Evolutionary conservation across 1,140 invertebrate species (phyloP).

Genomic region (Drosophila sp.): DNA sequence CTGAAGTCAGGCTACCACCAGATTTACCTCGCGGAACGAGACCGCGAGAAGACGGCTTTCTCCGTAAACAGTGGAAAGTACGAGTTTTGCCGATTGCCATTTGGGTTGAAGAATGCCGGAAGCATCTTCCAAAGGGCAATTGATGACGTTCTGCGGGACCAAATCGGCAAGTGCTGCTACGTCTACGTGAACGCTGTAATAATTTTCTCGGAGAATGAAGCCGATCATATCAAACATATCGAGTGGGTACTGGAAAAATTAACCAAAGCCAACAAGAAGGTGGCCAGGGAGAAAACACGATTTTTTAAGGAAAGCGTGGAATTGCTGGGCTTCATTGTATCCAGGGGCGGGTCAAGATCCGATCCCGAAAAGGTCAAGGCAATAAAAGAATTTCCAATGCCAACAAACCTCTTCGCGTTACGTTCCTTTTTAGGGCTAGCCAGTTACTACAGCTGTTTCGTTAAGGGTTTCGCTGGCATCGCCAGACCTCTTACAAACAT

Average conservation of each 20-base stretch:
- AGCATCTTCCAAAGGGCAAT: not conserved
- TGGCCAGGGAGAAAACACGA: not conserved
- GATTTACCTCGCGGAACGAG: not conserved
- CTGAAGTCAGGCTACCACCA: not conserved
- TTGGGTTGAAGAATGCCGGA: not conserved
- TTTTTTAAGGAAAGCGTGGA: not conserved
- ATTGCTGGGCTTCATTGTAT: not conserved
- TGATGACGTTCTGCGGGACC: not conserved
- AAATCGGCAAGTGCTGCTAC: not conserved
- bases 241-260: not conserved
- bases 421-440: no score
- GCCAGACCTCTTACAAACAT: not conserved
- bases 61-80: conserved; percentile 1
- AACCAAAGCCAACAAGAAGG: no score
- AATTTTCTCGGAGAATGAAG: not conserved
- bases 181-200: not conserved
- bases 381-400: not conserved
- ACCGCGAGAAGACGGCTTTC: not conserved
- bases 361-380: not conserved
- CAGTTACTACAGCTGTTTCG: not conserved
- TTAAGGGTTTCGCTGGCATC: not conserved
- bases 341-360: not conserved
- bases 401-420: not conserved
- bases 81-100: not conserved
- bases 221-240: not conserved